Percentiles rank a stretch among this genome's conserved stretches.
Evolutionary conservation across 2,113 vertebrate genomes (phyloP).

Genomic region (Paradoxurus hermaphroditus): DNA sequence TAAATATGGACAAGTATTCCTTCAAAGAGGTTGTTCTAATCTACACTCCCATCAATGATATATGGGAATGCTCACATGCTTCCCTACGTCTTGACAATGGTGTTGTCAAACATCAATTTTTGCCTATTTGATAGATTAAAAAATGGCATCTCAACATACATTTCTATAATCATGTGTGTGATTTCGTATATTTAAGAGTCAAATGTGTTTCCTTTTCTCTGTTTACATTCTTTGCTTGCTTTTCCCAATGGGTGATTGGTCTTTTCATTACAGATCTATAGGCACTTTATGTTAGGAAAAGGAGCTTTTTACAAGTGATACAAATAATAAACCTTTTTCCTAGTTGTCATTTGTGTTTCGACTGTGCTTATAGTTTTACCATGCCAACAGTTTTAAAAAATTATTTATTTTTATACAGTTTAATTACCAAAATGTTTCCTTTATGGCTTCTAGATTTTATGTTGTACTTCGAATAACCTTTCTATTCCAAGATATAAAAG

Average conservation of each 20-base stretch:
- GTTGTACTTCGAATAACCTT: background rate
- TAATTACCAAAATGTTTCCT: background rate
- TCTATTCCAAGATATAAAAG: background rate
- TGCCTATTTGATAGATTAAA: background rate
- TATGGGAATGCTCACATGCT: background rate
- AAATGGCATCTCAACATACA: background rate
- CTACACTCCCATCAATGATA: background rate
- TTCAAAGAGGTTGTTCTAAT: background rate
- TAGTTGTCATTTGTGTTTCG: background rate
- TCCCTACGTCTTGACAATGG: background rate
- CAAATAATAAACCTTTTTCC: background rate
- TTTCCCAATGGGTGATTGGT: background rate
- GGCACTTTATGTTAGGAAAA: background rate
- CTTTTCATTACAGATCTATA: background rate
- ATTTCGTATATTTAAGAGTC: background rate
- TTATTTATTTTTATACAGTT: background rate
- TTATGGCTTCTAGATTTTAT: background rate
- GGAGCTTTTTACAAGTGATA: background rate
- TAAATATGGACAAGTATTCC: background rate
- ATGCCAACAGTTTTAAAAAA: background rate
- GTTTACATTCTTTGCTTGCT: background rate
- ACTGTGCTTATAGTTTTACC: background rate
- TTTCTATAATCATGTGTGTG: background rate
- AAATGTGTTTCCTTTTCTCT: background rate
- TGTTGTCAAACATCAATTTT: background rate